phyloP scores from a whole-genome alignment of 2,888 invertebrate genomes.

The Sipha maydis region DNA sequence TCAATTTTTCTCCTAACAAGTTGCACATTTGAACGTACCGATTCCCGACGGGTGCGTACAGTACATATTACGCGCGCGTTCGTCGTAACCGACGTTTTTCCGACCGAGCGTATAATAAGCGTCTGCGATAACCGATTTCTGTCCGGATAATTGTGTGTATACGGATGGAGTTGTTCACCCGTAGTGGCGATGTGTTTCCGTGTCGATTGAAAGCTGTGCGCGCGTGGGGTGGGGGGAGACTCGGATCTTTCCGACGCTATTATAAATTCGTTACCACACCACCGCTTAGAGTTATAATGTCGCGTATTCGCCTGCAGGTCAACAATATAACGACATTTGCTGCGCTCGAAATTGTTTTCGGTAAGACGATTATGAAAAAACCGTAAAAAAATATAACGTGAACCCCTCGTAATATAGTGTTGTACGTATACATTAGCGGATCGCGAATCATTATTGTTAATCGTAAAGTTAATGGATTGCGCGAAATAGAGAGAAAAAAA shows the following conservation, averaged over 20 bases:
- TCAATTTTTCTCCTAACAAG: too few relatives aligned
- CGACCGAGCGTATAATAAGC: not conserved
- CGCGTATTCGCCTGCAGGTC: not conserved
- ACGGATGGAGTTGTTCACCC: not conserved
- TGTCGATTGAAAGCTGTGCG: not conserved
- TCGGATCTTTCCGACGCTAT: not conserved
- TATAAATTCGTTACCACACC: conserved; percentile 6
- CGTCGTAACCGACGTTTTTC: not conserved
- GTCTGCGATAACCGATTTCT: not conserved
- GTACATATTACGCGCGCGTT: not conserved
- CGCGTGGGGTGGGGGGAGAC: not conserved
- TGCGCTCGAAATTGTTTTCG: not conserved
- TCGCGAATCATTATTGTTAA: not conserved
- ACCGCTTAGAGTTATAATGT: not conserved
- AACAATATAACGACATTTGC: not conserved
- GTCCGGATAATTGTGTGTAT: not conserved
- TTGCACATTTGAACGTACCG: too few relatives aligned
- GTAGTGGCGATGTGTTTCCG: not conserved
- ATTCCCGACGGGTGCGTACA: not conserved
- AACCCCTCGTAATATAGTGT: not conserved
- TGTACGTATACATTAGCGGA: not conserved
- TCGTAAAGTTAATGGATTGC: not conserved
- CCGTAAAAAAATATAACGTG: not conserved
- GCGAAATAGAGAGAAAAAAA: not conserved
- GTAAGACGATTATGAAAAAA: not conserved